Evolutionary conservation across 35 echinoderm and acorn worm genomes (phyloP).

Genomic region (Strongylocentrotus purpuratus): DNA sequence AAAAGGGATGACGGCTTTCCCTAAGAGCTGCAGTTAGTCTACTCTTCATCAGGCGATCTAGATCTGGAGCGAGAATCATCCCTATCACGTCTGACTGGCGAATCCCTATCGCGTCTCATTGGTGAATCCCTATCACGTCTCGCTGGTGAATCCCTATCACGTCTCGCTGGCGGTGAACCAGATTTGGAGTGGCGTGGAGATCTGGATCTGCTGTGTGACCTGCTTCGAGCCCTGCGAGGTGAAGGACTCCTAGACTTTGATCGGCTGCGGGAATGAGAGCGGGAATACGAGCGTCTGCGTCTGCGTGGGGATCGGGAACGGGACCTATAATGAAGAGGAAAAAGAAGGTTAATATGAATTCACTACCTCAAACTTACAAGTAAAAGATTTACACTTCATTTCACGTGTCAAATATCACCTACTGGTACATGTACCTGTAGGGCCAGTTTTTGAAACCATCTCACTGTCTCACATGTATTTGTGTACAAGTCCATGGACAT

Average conservation of each 20-base stretch:
- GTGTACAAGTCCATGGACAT: too few species aligned
- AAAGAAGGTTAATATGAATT: not conserved
- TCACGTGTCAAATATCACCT: too few species aligned
- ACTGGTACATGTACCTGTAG: too few species aligned
- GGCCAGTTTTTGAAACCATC: too few species aligned
- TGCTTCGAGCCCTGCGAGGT: constrained; percentile 2
- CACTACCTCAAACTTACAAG: too few species aligned
- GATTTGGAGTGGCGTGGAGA: constrained; percentile 21
- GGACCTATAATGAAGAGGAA: constrained; percentile 13
- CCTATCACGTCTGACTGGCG: not conserved
- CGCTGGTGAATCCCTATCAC: too few species aligned
- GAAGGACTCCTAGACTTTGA: not conserved
- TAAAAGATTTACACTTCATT: too few species aligned
- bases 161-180: not conserved
- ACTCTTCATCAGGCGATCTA: constrained; percentile 30
- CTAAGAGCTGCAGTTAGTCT: not conserved
- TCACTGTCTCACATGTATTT: too few species aligned
- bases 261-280: constrained; percentile 27
- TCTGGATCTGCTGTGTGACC: constrained; percentile 26
- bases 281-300: constrained; percentile 46
- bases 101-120: too few species aligned
- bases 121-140: too few species aligned
- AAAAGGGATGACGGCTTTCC: not conserved
- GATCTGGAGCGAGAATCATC: constrained; percentile 18
- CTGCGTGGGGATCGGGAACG: constrained; percentile 51